Evolutionary conservation across 1,140 invertebrate species (phyloP), one percentile per base, ranked within the genome.

Genomic region (Theocolax elegans): DNA sequence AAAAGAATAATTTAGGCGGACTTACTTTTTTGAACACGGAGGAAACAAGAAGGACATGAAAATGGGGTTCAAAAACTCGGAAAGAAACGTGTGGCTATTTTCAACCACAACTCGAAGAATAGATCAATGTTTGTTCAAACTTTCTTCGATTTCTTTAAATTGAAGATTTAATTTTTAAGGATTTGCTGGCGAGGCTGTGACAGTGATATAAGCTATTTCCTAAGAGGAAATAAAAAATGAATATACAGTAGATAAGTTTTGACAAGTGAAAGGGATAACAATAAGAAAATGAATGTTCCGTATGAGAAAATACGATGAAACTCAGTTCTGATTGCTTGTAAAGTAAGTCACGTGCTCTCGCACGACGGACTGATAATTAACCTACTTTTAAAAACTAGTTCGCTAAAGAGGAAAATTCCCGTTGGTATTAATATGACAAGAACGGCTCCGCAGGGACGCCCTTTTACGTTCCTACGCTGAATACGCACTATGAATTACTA

Each of bases 151-250:
- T 10, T 58, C 19, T 51, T 64, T 58, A 19, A 48, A 70, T 62
- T 60, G 67, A 65, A 62, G 58, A 66, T 65, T n/a, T 69, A 63
- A 64, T 65, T 69, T 54, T 48, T 67, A n/a, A 69, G 49, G 67
- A 67, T 67, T 75, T 67, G 60, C 65, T 75, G 66, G 74, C 67
- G 69, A 70, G 74, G 74, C 74, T 75, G 74, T 75, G 74, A 75
- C 71, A 72, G 23, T 31, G 48, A 69, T 58, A 51, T 44, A 65
- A 59, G 17, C 17, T 59, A 59, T 71, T 70, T 59, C 46, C 60
- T 48, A 0, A 31, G 15, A 46, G 54, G 69, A 44, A 71, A 42
- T 49, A 59, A 60, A 51, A 51, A 21, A 44, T 46, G n/a, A 56
- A 59, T 65, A 59, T 59, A 65, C 44, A 65, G 65, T 65, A 65